Base-by-base conservation (phyloP, 2,888 invertebrate genomes). In the Sinotaia quadrata region DNA sequence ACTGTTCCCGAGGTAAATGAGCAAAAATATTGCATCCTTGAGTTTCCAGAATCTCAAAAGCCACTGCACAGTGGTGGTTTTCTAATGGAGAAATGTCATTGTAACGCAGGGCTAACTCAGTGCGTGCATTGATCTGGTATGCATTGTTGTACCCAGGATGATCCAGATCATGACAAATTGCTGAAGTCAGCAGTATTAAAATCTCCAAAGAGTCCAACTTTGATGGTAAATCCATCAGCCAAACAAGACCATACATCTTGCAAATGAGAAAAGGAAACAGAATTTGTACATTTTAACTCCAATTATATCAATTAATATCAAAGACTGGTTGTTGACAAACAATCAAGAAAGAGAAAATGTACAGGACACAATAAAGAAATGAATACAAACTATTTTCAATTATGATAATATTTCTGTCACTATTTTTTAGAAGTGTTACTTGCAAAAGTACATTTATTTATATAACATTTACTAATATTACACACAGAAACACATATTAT, bases 241-340 rank as follows among this genome's bases (percentile, higher is more conserved):
- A 93, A 51, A 92, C 91, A 83, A 94, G 92, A 66, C 94, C 93
- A 88, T 94, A 94, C 93, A 94, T 93, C 94, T 94, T 89, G n/a
- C 81, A 82, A 21, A 34, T 15, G 41, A 5, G 47, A 47, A 3
- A n/a, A 47, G 41, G 8, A 41, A 41, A 41, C 8, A 41, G 41
- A 8, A 41, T 8, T 8, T 12, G 8, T 41, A 8, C 8, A 41
- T 12, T 12, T 41, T 8, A 8, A 41, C 8, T 18, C 41, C 41
- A 41, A 18, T 41, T 41, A 41, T 41, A 18, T 12, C 8, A 41
- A 41, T 41, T 41, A 41, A 3, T 41, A 18, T 41, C 15, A 12
- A 41, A 41, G 41, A 3, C 41, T 41, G 15, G 41, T 41, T 18
- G 1, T 41, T 41, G n/a, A 41, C 41, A 41, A 41, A 41, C n/a